Percentiles rank a stretch among this genome's conserved stretches.
phyloP scores from a whole-genome alignment of 2,113 vertebrate species.

The Cervus canadensis region DNA sequence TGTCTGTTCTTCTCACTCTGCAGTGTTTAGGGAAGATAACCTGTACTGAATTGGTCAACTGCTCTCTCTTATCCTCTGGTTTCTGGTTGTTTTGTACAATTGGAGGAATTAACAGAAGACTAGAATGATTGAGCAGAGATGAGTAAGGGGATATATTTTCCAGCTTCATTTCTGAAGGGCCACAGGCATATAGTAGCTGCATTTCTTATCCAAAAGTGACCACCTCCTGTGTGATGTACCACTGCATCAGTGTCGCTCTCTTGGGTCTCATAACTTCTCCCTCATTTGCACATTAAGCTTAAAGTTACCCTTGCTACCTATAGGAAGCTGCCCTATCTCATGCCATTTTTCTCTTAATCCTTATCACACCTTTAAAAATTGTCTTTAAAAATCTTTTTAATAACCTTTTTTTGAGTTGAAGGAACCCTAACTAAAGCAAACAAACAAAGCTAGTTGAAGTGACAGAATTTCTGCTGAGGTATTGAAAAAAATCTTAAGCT shows the following conservation, averaged over 20 bases:
- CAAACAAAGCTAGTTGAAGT: not conserved
- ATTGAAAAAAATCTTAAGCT: not conserved
- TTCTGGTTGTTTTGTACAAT: not conserved
- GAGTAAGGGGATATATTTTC: not conserved
- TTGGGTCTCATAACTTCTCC: not conserved
- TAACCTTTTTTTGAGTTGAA: not conserved
- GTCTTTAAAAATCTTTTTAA: not conserved
- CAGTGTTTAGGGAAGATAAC: not conserved
- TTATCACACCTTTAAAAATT: not conserved
- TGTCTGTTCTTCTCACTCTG: not conserved
- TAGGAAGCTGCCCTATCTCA: not conserved
- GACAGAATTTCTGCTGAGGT: not conserved
- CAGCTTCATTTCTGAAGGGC: not conserved
- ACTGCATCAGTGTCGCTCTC: not conserved
- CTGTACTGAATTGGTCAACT: not conserved
- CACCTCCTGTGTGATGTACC: too few species aligned
- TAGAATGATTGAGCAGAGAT: not conserved
- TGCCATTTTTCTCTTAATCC: not conserved
- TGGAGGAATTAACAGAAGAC: not conserved
- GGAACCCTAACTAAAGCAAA: not conserved
- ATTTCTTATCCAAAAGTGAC: not conserved
- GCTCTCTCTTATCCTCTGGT: not conserved
- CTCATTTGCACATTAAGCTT: not conserved
- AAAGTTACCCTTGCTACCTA: not conserved
- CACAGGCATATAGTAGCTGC: not conserved